Evolutionary conservation across 2,888 invertebrate species (phyloP), one percentile per base, ranked within the genome.

Genomic region (Heliconius ismenius): DNA sequence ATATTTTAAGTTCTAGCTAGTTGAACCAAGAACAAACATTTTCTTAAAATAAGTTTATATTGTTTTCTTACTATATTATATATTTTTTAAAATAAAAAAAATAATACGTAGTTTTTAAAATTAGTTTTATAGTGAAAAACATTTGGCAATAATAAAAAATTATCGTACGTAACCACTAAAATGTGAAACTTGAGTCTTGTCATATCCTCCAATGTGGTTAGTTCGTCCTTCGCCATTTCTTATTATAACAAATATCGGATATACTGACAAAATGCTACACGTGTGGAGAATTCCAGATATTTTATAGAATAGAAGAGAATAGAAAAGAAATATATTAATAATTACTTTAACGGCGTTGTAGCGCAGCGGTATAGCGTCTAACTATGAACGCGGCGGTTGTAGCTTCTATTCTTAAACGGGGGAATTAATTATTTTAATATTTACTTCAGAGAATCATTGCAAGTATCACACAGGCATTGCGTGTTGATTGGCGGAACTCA

Each of bases 171-270:
- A 62, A 75, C 75, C 63, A 54, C 75, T 72, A 32, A 76, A 68
- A 39, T 43, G 18, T 60, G 73, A 43, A 73, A 73, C 43, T 21
- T 73, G 73, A 73, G 26, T 6, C 11, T 39, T 58, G 28, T n/a
- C 62, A 62, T 54, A 70, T 63, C 73, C 63, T 62, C 6, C 58
- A 13, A 3, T 62, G 60, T 43, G 39, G 73, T 28, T 73, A 13
- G 15, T 70, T 58, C 15, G 62, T 39, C 73, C 62, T 73, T 73
- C 73, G 39, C 62, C 62, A 63, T 62, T 73, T 73, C 73, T 62
- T 15, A 62, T 62, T 73, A 73, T 39, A 62, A 62, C 39, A 36
- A 73, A 62, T 73, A 73, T 73, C 62, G 26, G 39, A 73, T 73
- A 63, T 63, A 43, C 73, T 39, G 6, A 60, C 73, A 73, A 73